Evolutionary conservation across 2,797 vertebrate species (phyloP).

Genomic region (Bradypus variegatus): DNA sequence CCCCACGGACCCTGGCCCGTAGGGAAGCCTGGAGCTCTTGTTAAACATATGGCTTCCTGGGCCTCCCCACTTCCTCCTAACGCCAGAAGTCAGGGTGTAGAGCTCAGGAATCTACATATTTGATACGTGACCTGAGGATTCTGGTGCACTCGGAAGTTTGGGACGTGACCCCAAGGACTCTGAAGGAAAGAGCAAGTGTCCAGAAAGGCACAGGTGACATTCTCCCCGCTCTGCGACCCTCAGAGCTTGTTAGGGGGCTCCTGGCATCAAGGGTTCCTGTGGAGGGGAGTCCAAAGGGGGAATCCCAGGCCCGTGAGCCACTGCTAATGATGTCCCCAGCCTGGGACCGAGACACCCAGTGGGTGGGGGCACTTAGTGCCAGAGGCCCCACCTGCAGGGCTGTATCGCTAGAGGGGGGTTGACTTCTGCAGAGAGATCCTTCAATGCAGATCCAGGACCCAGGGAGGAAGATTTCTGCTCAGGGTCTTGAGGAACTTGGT

Average conservation of each 20-base stretch:
- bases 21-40: neutral
- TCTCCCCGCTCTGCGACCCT: neutral
- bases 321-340: neutral
- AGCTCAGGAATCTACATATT: neutral
- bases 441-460: neutral
- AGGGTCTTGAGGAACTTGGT: neutral
- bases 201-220: neutral
- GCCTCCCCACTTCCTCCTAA: neutral
- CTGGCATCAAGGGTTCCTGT: no score
- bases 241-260: neutral
- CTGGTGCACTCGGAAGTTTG: neutral
- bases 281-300: neutral
- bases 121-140: neutral
- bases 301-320: neutral
- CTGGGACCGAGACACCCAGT: neutral
- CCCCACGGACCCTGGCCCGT: neutral
- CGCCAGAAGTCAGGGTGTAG: rapidly evolving
- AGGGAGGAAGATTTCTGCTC: neutral
- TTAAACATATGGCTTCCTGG: neutral
- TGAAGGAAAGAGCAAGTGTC: neutral
- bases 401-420: neutral
- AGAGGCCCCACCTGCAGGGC: neutral
- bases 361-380: neutral
- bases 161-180: neutral
- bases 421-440: neutral